Evolutionary conservation across 2,888 invertebrate genomes (phyloP).

Genomic region (Lobophora halterata): DNA sequence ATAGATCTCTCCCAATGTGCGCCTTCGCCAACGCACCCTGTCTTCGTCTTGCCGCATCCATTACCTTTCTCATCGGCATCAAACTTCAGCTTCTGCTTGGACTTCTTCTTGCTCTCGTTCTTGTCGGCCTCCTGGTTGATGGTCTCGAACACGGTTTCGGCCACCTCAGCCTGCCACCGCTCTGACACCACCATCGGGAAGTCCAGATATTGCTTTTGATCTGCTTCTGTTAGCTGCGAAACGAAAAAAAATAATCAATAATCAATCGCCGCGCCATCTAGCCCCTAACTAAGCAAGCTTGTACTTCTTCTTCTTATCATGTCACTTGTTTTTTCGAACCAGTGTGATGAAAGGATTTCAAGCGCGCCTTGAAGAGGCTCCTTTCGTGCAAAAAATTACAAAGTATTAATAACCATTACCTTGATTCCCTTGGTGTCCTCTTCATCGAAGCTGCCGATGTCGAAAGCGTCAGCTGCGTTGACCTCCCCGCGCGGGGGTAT

Average conservation of each 20-base stretch:
- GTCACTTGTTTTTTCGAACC: no score
- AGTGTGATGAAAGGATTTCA: no score
- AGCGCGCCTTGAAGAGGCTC: no score
- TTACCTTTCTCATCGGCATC: conserved; percentile 96
- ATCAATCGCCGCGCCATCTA: no score
- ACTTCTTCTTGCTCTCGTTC: conserved; percentile 94
- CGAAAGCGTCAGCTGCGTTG: conserved; percentile 99
- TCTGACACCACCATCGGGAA: conserved; percentile 99
- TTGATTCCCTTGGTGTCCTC: conserved; percentile 99
- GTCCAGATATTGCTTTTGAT: conserved; percentile 99
- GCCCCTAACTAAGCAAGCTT: no score
- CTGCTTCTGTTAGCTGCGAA: conserved; percentile 94
- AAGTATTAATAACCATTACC: conserved; percentile 65
- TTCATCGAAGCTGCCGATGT: conserved; percentile 99
- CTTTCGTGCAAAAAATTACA: no score
- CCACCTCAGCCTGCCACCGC: conserved; percentile 99
- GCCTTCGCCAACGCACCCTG: no score
- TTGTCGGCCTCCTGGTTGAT: conserved; percentile 99
- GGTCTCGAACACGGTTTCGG: conserved; percentile 98
- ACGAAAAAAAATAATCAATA: no score
- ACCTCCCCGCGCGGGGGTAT: conserved; percentile 99
- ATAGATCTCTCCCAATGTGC: no score
- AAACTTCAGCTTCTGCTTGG: conserved; percentile 96
- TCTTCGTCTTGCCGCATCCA: no score
- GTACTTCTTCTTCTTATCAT: no score